phyloP scores from a whole-genome alignment of 2,113 vertebrate species.

The Setophaga coronata region DNA sequence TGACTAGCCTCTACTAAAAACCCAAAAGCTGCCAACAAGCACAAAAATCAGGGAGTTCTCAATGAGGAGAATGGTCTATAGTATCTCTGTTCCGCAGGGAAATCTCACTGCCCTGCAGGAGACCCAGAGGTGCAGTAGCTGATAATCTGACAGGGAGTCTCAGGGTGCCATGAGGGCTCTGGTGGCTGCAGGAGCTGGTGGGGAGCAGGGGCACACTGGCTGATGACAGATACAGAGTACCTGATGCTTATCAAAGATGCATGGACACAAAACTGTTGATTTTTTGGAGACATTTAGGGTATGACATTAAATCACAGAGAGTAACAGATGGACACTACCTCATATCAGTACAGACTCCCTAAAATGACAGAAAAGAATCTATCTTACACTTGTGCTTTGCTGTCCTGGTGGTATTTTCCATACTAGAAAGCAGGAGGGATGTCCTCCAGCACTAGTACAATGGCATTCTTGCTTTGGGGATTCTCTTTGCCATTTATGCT shows the following conservation, averaged over 20 bases:
- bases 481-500: neutral
- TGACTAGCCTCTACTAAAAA: neutral
- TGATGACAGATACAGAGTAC: neutral
- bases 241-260: neutral
- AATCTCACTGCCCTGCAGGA: neutral
- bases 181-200: neutral
- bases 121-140: neutral
- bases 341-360: neutral
- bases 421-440: neutral
- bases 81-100: neutral
- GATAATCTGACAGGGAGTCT: neutral
- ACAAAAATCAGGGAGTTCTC: neutral
- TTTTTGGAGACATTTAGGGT: neutral
- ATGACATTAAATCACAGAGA: neutral
- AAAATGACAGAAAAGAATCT: neutral
- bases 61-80: neutral
- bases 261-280: neutral
- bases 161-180: fast-evolving
- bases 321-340: neutral
- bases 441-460: neutral
- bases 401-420: neutral
- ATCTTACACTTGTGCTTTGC: neutral
- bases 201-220: neutral
- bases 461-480: neutral
- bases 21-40: neutral